Evolutionary conservation across 2,113 vertebrate species (phyloP), one percentile per base, ranked within the genome.

Genomic region (Mastomys coucha): DNA sequence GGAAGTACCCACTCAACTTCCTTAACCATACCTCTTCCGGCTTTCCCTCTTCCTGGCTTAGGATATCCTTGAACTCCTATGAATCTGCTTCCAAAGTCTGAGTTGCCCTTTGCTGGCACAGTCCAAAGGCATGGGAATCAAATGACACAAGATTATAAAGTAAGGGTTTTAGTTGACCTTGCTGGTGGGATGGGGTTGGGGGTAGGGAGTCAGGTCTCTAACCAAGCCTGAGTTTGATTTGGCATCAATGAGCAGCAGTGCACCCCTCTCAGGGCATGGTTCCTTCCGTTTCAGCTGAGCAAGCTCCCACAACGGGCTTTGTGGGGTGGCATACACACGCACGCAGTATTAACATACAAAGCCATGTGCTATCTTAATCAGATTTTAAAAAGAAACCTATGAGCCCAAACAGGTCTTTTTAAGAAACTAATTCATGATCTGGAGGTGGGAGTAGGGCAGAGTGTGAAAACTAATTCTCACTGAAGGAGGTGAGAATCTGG

Each of bases 61-160:
- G 77, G 90, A 84, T 89, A 91, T 95, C 70, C 93, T 87, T 86
- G 53, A 90, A 77, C 88, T 96, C 89, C 72, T 89, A 28, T 45
- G 19, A 78, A 31, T 94, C 73, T 84, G 24, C 81, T 90, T 94
- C 86, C 53, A 53, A 69, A 53, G 45, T 91, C 20, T 33, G 10
- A 63, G 28, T 58, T 93, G 58, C 81, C 93, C n/a, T 96, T 92
- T 91, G 76, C 86, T 58, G 75, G 63, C 77, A 36, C 10, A 56
- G 60, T 36, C 93, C 86, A 87, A 87, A 70, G 31, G 63, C 33
- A 36, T n/a, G 49, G 31, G 85, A 75, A 49, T 93, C 31, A 77
- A 94, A 93, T 45, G 24, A 92, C 36, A 76, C 6, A 63, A 45
- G 22, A 82, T 60, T 81, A 84, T 16, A 95, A 76, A 96, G 72